Evolutionary conservation across 2,797 vertebrate species (phyloP), one percentile per base, ranked within the genome.

Genomic region (Sebastes ruberrimus): DNA sequence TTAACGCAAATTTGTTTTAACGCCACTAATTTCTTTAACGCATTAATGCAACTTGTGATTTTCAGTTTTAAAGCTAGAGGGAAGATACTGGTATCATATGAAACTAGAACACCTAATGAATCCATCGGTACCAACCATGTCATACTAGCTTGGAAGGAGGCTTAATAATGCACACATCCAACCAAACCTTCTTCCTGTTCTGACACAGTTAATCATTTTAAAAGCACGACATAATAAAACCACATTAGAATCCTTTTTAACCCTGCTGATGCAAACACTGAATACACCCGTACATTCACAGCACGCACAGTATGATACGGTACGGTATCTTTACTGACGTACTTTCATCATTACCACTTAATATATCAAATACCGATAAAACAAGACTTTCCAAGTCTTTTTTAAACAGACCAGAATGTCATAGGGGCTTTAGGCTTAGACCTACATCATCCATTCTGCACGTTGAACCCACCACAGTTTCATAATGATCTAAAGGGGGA

Each of bases 381-480:
- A 49, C 14, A 72, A 64, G 8, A 27, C 30, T 32, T 38, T 23
- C 8, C 25, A 10, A n/a, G 46, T 67, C 52, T 23, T 63, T 42
- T 73, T 82, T 72, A 38, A 71, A 78, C 49, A 64, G 60, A 49
- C 30, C n/a, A 7, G 23, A 14, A 23, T 22, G 35, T 80, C 71
- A 23, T 33, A 5, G n/a, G 18, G 55, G 25, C 33, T 1, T 38
- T 6, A 22, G 42, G 60, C 56, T 38, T 8, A 16, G 49, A 60
- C 53, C 76, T 28, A 80, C 72, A 74, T 86, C 83, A 87, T 62
- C 30, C 32, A 1, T 27, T 55, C 30, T 70, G 71, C 30, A 65
- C 16, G 56, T 23, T 16, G n/a, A 10, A 59, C 35, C 11, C 35
- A 38, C 35, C 35, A 38, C 35, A 38, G 35, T 38, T 38, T 38